Conservation (phyloP, 2,113 vertebrate genomes). For the Taurulus bubalis region DNA sequence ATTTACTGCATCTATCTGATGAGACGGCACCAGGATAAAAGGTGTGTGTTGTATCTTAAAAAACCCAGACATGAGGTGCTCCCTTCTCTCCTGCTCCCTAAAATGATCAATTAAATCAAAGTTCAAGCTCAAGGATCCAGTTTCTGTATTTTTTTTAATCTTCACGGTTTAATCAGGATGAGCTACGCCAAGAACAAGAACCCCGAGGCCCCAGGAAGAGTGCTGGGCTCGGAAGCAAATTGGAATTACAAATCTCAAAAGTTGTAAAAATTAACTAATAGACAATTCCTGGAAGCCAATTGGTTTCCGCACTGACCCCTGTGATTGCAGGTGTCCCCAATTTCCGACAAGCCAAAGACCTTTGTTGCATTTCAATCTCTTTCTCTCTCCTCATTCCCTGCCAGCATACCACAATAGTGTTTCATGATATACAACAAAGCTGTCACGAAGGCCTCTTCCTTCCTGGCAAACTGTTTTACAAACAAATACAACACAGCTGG, state of each 20-base stretch:
- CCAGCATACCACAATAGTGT: not conserved
- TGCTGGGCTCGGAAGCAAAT: not conserved
- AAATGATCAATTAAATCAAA: not conserved
- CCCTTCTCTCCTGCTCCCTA: not conserved
- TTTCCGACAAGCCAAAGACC: not conserved
- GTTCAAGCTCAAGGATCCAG: not conserved
- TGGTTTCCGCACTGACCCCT: not conserved
- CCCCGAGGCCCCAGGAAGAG: too few relatives aligned
- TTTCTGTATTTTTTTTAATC: not conserved
- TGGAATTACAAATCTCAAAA: too few relatives aligned
- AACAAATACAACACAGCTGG: not conserved
- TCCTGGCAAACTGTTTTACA: not conserved
- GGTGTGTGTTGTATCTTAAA: not conserved
- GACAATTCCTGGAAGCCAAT: not conserved
- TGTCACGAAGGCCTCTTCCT: not conserved
- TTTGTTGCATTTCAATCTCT: not conserved
- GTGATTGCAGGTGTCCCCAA: not conserved
- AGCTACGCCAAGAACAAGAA: not conserved
- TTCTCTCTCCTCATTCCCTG: not conserved
- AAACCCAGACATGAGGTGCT: not conserved
- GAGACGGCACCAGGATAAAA: not conserved
- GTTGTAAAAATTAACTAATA: too few relatives aligned
- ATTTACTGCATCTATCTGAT: not conserved
- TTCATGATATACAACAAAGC: not conserved
- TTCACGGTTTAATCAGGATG: not conserved